Base-by-base conservation (phyloP, 2,113 vertebrate species). In the Prolemur simus region DNA sequence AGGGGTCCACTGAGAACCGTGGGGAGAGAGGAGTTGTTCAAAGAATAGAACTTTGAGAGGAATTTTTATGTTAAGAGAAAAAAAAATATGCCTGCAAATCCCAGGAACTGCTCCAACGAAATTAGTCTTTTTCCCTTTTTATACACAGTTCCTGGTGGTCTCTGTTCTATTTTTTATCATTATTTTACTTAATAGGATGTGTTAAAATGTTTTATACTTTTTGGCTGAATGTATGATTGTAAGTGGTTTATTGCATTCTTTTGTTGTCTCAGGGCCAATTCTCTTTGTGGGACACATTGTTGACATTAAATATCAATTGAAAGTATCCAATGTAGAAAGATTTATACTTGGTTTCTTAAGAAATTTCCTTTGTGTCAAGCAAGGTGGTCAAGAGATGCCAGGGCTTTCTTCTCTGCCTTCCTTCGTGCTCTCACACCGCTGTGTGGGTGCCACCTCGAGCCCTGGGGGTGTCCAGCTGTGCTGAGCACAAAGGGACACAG, bases 151-250 rank as follows among this genome's bases (percentile, higher is more conserved):
- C 58, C 68, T 69, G 77, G 52, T 89, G 66, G 63, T 71, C 71
- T 90, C 10, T 34, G 18, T 9, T 76, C 69, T 84, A 56, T 91
- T 87, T 91, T 49, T 85, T 39, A 80, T 71, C 56, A 39, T 91
- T 85, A 88, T 95, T 93, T 81, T 52, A 93, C 37, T 86, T 71
- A 95, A 88, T 76, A 88, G 66, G 23, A n/a, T 71, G 27, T 90
- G 39, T 63, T 95, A 77, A 96, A 94, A 91, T 45, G 45, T 69
- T 81, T 93, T 25, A 39, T 88, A 21, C 12, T 87, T 89, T 58
- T 77, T 54, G 54, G 56, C 56, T 58, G 74, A 93, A 63, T 66
- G 49, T 54, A 45, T 27, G 14, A 82, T 86, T 82, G 14, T 63
- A 71, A 84, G 81, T 88, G 89, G 58, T 83, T 94, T 88, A 34